A percentile compares a stretch with the other conserved stretches of the same genome.
These are phyloP conservation scores for Lepetodrilus schrolli DNA, from an alignment of 2,888 invertebrate species.

Conservation along the genomic window DNA sequence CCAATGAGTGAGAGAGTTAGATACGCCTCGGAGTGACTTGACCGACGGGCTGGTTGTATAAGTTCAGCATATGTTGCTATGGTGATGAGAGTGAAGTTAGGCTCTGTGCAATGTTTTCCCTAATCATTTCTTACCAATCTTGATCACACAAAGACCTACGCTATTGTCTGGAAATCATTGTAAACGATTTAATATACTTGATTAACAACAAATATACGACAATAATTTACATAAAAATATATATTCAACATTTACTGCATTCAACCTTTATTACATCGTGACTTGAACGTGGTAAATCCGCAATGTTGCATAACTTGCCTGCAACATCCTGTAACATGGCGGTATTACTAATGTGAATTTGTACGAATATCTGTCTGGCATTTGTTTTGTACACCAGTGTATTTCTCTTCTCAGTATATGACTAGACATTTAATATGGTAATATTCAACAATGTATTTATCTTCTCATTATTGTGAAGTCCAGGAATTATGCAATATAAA, in stretches of 20 bases:
- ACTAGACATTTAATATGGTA: neutral
- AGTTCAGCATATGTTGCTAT: slow-evolving; percentile 11
- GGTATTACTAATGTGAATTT: too few species aligned
- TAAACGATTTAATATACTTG: too few species aligned
- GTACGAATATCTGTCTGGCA: too few species aligned
- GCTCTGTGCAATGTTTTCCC: neutral
- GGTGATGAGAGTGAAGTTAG: neutral
- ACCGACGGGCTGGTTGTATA: neutral
- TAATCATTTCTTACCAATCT: neutral
- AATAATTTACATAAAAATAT: too few species aligned
- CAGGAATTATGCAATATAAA: slow-evolving; percentile 18
- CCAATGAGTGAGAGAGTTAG: slow-evolving; percentile 2
- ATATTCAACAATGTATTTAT: neutral
- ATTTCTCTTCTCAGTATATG: too few species aligned
- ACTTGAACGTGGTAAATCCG: too few species aligned
- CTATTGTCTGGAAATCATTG: neutral
- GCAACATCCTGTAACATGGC: too few species aligned
- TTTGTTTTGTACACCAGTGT: too few species aligned
- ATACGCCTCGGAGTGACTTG: neutral
- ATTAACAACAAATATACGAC: too few species aligned
- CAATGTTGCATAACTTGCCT: too few species aligned
- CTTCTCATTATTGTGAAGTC: neutral
- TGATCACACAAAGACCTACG: too few species aligned
- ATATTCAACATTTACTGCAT: neutral
- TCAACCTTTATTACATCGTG: neutral